Base-by-base conservation (phyloP, 2,113 vertebrate genomes). In the Platanista minor region DNA sequence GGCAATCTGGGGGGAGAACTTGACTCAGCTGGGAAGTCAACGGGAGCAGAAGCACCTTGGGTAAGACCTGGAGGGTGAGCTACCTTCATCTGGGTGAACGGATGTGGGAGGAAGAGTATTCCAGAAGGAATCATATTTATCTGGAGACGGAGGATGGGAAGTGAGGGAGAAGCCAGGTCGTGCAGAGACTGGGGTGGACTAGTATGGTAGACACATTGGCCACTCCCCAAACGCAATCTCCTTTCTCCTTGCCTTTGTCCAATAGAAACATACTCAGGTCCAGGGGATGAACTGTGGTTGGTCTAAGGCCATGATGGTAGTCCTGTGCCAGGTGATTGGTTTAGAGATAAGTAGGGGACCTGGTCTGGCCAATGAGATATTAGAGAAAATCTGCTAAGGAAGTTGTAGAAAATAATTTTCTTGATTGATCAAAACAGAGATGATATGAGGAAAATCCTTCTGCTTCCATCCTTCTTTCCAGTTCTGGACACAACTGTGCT, bases 371-470 rank as follows among this genome's bases (percentile, higher is more conserved):
- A 27, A 31, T 57, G 78, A 64, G 59, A 25, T 15, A 9, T 52
- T n/a, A 74, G 69, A 43, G 15, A n/a, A 52, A 43, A 72, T 6
- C 66, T 72, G 4, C 20, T 14, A 33, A 71, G 43, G 21, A 31
- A 12, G 13, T 39, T 41, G n/a, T 95, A 11, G 43, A n/a, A 78
- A 36, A 31, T 23, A n/a, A n/a, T 36, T 91, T 95, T 95, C 7
- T n/a, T 61, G 23, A 33, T 54, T 43, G 43, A 31, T 27, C 43
- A 62, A 43, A 91, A 61, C 27, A 62, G 43, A 64, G 12, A 23
- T 81, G 23, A 3, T 5, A 25, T 20, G 14, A 72, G 12, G 33
- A n/a, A 62, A 31, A 69, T 72, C 39, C 14, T 23, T 13, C 59
- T 77, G 41, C 62, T 86, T 21, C 43, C 33, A 41, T 9, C 8